Evolutionary conservation across 2,888 invertebrate species (phyloP).

Genomic region (Platerodrilus igneus): DNA sequence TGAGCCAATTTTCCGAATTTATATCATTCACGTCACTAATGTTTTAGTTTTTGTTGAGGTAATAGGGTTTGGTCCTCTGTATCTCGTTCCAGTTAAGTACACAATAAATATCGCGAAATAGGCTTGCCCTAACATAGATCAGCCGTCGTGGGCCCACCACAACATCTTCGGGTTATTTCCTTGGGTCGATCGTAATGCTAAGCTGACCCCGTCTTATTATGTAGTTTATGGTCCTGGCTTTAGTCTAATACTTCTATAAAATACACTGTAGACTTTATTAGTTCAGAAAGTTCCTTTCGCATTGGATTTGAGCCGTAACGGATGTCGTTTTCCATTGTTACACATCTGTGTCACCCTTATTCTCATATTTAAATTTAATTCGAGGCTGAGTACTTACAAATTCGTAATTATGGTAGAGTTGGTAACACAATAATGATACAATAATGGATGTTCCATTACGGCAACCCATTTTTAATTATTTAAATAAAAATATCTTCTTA

Average conservation of each 20-base stretch:
- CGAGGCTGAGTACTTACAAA: too few relatives aligned
- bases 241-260: slow-evolving; percentile 25
- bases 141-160: slow-evolving; percentile 40
- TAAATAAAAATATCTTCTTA: too few relatives aligned
- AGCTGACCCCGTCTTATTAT: slow-evolving; percentile 26
- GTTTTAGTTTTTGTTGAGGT: slow-evolving; percentile 37
- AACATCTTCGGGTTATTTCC: slow-evolving; percentile 45
- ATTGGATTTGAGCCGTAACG: slow-evolving; percentile 9
- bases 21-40: slow-evolving; percentile 29
- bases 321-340: slow-evolving; percentile 18
- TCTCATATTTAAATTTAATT: too few relatives aligned
- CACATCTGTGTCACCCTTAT: too few relatives aligned
- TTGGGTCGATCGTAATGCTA: slow-evolving; percentile 40
- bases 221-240: slow-evolving; percentile 24
- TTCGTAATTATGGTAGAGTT: too few relatives aligned
- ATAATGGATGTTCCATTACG: too few relatives aligned
- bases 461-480: too few relatives aligned
- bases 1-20: slow-evolving; percentile 24
- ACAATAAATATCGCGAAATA: slow-evolving; percentile 48
- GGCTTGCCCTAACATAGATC: slow-evolving; percentile 44
- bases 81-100: slow-evolving; percentile 48
- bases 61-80: slow-evolving; percentile 35
- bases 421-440: too few relatives aligned
- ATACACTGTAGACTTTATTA: slow-evolving; percentile 22
- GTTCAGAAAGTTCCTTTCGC: slow-evolving; percentile 15